A percentile compares a stretch with the other conserved stretches of the same genome.
Conservation (phyloP, 2,797 vertebrate genomes). For the Microhierax caerulescens region DNA sequence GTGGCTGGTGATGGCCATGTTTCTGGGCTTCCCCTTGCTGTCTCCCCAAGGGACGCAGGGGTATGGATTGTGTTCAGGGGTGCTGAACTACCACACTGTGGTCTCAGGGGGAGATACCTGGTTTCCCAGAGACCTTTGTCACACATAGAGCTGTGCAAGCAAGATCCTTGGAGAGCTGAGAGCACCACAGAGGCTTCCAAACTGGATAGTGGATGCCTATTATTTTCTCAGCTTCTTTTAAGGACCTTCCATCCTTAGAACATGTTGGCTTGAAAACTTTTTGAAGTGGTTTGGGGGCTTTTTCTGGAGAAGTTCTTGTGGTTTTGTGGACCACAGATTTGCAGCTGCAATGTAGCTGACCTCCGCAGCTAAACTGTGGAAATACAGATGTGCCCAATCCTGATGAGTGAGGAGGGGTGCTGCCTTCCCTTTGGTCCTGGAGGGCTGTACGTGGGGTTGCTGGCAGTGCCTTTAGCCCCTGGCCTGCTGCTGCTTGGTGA, state of each 20-base stretch:
- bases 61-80: not conserved
- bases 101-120: not conserved
- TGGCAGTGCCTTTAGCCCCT: not conserved
- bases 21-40: not conserved
- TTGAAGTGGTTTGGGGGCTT: not conserved
- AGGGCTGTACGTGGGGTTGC: not conserved
- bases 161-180: not conserved
- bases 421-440: too few species aligned
- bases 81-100: not conserved
- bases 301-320: not conserved
- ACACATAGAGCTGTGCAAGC: accelerated
- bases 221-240: not conserved
- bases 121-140: not conserved
- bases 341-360: not conserved
- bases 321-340: not conserved
- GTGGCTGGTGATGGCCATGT: accelerated
- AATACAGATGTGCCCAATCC: accelerated
- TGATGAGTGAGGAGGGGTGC: not conserved
- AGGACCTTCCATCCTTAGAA: not conserved
- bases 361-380: not conserved
- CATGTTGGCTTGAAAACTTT: accelerated
- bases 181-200: not conserved
- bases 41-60: accelerated
- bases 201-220: not conserved
- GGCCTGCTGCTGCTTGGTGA: not conserved